These are phyloP conservation scores for Sebastes schlegelii DNA, from an alignment of 2,113 vertebrate species.

Conservation along the genomic window DNA sequence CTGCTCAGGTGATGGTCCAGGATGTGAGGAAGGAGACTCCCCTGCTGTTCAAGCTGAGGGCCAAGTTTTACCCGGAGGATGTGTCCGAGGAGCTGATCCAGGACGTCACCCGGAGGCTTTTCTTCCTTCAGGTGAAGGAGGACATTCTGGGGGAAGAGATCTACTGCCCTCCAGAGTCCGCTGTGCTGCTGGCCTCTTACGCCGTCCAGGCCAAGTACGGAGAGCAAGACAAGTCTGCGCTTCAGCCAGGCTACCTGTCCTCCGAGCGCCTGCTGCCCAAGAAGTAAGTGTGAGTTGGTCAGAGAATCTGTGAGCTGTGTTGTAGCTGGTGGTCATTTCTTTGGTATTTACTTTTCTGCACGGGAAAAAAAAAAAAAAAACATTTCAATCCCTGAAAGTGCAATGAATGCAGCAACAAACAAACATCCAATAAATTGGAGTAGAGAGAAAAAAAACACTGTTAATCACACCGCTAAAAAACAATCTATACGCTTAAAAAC, in stretches of 20 bases:
- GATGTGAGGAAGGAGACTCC: constrained; percentile 92
- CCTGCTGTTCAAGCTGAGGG: constrained; percentile 93
- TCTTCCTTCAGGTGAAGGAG: constrained; percentile 98
- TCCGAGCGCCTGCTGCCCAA: constrained; percentile 91
- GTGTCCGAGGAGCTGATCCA: constrained; percentile 95
- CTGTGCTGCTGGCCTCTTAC: constrained; percentile 95
- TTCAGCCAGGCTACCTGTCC: constrained; percentile 89
- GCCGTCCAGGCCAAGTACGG: constrained; percentile 95
- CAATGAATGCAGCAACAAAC: too few relatives aligned
- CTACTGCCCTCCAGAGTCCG: constrained; percentile 96
- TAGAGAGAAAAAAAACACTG: too few relatives aligned
- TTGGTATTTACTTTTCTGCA: neutral
- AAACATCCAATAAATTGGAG: too few relatives aligned
- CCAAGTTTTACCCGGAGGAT: constrained; percentile 95
- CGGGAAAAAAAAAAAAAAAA: neutral
- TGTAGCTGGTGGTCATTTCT: neutral
- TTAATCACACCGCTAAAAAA: neutral
- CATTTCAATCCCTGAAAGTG: neutral
- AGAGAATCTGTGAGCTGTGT: neutral
- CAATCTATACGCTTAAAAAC: neutral
- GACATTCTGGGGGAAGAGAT: constrained; percentile 90
- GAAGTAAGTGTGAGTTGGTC: constrained; percentile 82
- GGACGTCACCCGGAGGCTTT: constrained; percentile 94
- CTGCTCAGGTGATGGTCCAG: constrained; percentile 91
- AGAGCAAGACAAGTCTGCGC: constrained; percentile 85